Conservation (phyloP, 2,888 invertebrate species). For the Tortricodes alternella region DNA sequence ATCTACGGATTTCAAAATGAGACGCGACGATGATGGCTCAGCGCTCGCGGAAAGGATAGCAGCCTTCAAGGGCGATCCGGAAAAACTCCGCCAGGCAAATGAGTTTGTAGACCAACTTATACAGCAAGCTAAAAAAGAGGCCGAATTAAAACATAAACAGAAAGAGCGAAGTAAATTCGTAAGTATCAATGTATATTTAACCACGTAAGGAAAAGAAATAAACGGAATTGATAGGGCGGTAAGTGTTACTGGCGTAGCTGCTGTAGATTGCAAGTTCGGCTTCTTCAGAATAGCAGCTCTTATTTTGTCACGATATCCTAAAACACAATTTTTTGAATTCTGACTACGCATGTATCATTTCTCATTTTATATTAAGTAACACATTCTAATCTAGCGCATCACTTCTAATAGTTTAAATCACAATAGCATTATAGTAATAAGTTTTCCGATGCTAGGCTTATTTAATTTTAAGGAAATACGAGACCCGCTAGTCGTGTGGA, state of each 20-base stretch:
- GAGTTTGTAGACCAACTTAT: slow-evolving; percentile 85
- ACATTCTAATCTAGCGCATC: slow-evolving; percentile 15
- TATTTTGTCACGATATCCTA: slow-evolving; percentile 25
- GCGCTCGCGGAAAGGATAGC: slow-evolving; percentile 76
- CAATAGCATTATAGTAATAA: slow-evolving; percentile 14
- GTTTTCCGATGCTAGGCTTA: too few species aligned
- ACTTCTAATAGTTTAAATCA: slow-evolving; percentile 15
- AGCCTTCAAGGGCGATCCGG: slow-evolving; percentile 83
- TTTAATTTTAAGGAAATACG: too few species aligned
- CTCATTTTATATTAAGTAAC: slow-evolving; percentile 7
- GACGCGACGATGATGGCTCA: slow-evolving; percentile 63
- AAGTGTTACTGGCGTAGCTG: slow-evolving; percentile 71
- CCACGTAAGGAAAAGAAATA: slow-evolving; percentile 65
- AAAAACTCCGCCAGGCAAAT: slow-evolving; percentile 81
- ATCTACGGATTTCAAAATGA: slow-evolving; percentile 54
- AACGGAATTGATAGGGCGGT: slow-evolving; percentile 76
- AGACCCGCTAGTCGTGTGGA: too few species aligned
- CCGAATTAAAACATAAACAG: slow-evolving; percentile 80
- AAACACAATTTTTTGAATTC: slow-evolving; percentile 17
- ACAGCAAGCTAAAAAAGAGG: slow-evolving; percentile 83
- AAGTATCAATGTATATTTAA: slow-evolving; percentile 80
- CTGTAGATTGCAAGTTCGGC: slow-evolving; percentile 67
- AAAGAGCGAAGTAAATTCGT: slow-evolving; percentile 83
- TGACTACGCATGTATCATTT: slow-evolving; percentile 21
- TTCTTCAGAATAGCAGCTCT: slow-evolving; percentile 62